A percentile compares a stretch with the other conserved stretches of the same genome.
These are phyloP conservation scores for Phrynocephalus versicolor DNA, from an alignment of 2,113 vertebrate genomes.

Conservation along the genomic window DNA sequence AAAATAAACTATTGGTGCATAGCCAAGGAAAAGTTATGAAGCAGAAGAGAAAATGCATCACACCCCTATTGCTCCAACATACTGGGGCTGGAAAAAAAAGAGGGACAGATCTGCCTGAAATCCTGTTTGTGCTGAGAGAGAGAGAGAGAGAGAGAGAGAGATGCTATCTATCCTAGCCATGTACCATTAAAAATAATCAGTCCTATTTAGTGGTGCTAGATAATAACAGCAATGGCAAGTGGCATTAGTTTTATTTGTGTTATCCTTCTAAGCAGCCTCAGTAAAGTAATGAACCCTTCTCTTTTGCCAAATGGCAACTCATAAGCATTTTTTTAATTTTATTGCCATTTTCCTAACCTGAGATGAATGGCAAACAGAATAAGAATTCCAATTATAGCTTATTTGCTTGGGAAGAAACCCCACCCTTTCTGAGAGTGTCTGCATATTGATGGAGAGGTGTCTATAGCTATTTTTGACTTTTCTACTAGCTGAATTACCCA, in stretches of 20 bases:
- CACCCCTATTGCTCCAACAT: background rate
- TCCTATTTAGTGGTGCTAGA: background rate
- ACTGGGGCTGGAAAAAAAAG: background rate
- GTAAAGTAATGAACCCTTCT: too few species aligned
- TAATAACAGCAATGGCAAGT: background rate
- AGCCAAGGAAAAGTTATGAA: too few species aligned
- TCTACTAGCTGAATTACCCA: too few species aligned
- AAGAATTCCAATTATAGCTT: background rate
- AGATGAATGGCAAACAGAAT: background rate
- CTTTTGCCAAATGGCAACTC: too few species aligned
- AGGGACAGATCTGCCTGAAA: background rate
- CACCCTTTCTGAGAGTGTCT: background rate
- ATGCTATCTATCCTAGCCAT: too few species aligned
- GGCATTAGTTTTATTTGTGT: background rate
- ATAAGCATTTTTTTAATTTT: background rate
- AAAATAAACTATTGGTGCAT: too few species aligned
- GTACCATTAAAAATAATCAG: background rate
- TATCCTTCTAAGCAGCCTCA: background rate
- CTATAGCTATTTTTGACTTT: too few species aligned
- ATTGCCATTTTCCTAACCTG: background rate
- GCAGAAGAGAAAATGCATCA: background rate
- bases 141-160: too few species aligned
- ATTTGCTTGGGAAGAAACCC: background rate
- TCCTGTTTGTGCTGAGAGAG: background rate
- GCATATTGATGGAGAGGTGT: background rate